Base-by-base conservation (phyloP, 1,140 invertebrate genomes). In the Dryas iulia region DNA sequence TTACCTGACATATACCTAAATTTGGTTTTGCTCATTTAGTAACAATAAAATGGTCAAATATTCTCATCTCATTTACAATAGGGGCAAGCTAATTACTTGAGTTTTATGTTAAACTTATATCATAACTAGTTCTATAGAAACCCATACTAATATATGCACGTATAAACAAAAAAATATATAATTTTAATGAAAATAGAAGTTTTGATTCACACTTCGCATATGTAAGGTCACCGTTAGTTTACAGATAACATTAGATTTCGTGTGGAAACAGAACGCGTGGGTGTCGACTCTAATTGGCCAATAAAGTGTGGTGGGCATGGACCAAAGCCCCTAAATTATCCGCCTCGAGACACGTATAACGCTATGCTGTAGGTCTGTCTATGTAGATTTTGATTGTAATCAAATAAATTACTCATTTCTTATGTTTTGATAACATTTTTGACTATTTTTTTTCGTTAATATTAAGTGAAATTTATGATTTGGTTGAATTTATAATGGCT, bases 221-320 rank as follows among this genome's bases (percentile, higher is more conserved):
- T 39, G 2, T 47, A 47, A 47, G 39, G 18, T 47, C 39, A 47
- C 39, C 39, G 39, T 47, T 47, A 47, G 39, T 21, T 47, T 47
- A 18, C 39, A 21, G 39, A 47, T 47, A 47, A 47, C 18, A 18
- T 47, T 47, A 47, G 39, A 39, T 39, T 39, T 39, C 35, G 35
- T 39, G n/a, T 39, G n/a, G 35, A 21, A 47, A 47, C 39, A 14
- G 69, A 68, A 69, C 64, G 72, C 78, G 86, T 88, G 79, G 83
- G 81, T 83, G 86, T 76, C 54, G 70, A 60, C 67, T 75, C 77
- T 87, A 86, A 87, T 86, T 86, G 83, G 77, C 73, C 76, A 82
- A 84, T 88, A 83, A 86, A 85, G 31, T 74, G 77, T 65, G 62
- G 71, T 69, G 62, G 72, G 72, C 59, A 66, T 62, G 39, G 58